A percentile compares a stretch with the other conserved stretches of the same genome.
These are phyloP conservation scores for Epinephelus lanceolatus DNA, from an alignment of 2,113 vertebrate species.

Conservation along the genomic window DNA sequence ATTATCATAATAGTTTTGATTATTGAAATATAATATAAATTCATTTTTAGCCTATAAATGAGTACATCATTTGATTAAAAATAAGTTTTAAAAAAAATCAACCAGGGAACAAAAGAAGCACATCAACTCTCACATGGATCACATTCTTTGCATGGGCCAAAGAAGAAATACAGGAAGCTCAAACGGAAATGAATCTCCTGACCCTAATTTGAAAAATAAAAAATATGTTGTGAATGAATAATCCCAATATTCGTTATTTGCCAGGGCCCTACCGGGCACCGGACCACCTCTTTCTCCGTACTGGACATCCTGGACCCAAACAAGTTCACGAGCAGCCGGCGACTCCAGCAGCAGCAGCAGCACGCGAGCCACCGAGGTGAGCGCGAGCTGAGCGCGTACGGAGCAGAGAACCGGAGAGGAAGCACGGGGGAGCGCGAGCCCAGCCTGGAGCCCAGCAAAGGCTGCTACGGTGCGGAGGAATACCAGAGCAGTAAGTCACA, in stretches of 20 bases:
- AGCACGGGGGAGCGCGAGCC: conserved; percentile 57
- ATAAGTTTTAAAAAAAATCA: too few relatives aligned
- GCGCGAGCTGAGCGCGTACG: conserved; percentile 70
- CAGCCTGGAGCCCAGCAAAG: conserved; percentile 54
- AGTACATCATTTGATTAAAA: neutral
- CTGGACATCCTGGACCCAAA: conserved; percentile 97
- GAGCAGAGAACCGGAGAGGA: conserved; percentile 74
- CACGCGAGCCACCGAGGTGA: conserved; percentile 78
- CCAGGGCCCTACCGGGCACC: conserved; percentile 80
- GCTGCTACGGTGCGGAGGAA: conserved; percentile 77
- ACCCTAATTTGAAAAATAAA: neutral
- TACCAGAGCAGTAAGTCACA: conserved; percentile 82
- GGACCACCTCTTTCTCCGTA: conserved; percentile 97
- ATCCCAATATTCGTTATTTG: neutral
- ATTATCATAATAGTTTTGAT: neutral
- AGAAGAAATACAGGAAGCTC: too few relatives aligned
- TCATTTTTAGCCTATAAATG: neutral
- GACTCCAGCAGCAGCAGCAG: conserved; percentile 48
- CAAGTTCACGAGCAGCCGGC: conserved; percentile 92
- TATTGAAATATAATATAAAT: neutral
- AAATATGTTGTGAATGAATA: conserved; percentile 2
- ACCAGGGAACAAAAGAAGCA: too few relatives aligned
- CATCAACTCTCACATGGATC: too few relatives aligned
- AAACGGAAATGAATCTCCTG: too few relatives aligned
- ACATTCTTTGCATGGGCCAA: too few relatives aligned